phyloP scores from a whole-genome alignment of 2,113 vertebrate genomes.

The Rissa tridactyla region DNA sequence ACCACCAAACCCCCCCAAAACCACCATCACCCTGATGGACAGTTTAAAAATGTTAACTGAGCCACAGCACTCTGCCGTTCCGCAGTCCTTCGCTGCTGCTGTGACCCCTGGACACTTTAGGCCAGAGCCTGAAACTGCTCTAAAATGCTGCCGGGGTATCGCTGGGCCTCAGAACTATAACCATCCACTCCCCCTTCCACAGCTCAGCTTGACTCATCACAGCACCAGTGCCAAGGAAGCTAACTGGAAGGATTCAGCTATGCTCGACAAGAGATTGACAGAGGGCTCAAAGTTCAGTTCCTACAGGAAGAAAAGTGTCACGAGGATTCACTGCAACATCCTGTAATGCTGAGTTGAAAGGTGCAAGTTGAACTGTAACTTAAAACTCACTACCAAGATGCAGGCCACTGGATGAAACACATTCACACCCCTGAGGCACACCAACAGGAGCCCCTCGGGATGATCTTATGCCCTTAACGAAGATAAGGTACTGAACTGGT shows the following conservation, averaged over 20 bases:
- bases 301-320: not conserved
- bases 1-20: not conserved
- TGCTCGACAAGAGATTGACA: not conserved
- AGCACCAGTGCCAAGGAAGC: not conserved
- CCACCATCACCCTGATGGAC: not conserved
- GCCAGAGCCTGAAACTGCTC: not conserved
- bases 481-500: not conserved
- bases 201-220: not conserved
- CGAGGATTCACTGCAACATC: not conserved
- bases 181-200: not conserved
- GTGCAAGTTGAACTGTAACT: not conserved
- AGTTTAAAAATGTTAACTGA: not conserved
- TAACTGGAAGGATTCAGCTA: not conserved
- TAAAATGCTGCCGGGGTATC: not conserved
- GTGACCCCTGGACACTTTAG: not conserved
- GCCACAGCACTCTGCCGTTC: not conserved
- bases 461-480: not conserved
- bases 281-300: not conserved
- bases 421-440: not conserved
- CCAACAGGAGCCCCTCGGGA: not conserved
- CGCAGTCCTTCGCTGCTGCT: not conserved
- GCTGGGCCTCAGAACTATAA: not conserved
- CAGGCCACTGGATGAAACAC: not conserved
- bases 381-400: not conserved
- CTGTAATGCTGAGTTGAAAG: not conserved